Percentiles rank a stretch among this genome's conserved stretches.
phyloP scores from a whole-genome alignment of 2,113 vertebrate genomes.

The Phainopepla nitens region DNA sequence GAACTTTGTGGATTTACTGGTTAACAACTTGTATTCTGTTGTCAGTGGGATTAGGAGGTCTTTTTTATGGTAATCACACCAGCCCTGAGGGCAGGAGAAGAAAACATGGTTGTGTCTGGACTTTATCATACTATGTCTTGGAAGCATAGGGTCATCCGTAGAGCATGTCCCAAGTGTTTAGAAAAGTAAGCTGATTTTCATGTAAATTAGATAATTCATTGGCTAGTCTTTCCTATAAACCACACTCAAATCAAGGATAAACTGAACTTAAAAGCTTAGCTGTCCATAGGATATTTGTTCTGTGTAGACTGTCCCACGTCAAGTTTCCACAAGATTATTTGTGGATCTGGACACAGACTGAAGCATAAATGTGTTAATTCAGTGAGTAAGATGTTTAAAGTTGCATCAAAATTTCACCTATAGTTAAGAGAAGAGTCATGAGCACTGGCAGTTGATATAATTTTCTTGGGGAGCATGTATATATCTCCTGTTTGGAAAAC shows the following conservation, averaged over 20 bases:
- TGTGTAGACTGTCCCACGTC: neutral
- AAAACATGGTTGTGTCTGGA: neutral
- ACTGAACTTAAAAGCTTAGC: neutral
- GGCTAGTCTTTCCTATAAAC: neutral
- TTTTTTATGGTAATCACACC: neutral
- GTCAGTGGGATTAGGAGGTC: neutral
- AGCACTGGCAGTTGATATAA: neutral
- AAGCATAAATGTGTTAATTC: neutral
- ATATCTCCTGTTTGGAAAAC: neutral
- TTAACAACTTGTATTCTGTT: neutral
- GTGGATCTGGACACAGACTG: neutral
- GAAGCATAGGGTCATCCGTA: neutral
- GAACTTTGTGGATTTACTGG: neutral
- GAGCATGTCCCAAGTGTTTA: neutral
- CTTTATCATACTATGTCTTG: neutral
- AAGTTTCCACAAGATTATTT: neutral
- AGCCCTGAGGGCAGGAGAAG: neutral
- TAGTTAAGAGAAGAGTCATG: neutral
- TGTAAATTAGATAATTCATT: constrained; percentile 4
- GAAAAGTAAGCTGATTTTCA: constrained; percentile 22
- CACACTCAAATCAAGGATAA: neutral
- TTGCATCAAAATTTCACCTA: neutral
- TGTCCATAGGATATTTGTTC: neutral
- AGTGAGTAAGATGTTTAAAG: neutral
- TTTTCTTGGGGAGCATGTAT: rapidly evolving